These are phyloP conservation scores for Anagrus nilaparvatae DNA, from an alignment of 1,140 invertebrate genomes.

Conservation along the genomic window DNA sequence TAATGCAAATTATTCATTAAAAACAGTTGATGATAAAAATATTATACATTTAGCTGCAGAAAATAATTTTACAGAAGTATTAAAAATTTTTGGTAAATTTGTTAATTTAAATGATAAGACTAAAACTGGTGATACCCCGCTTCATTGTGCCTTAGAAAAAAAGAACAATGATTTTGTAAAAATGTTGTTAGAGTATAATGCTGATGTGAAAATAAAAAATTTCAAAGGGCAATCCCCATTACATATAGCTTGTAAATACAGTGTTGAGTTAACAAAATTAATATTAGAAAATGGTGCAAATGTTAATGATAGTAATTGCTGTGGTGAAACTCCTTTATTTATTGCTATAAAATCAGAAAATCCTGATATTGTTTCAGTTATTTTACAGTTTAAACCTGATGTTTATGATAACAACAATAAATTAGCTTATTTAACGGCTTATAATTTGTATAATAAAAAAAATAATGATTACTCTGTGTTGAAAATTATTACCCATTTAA, in stretches of 20 bases:
- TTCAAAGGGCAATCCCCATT: slow-evolving; percentile 1
- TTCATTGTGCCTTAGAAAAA: slow-evolving; percentile 1
- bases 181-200: neutral
- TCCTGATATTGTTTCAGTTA: neutral
- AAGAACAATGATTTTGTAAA: neutral
- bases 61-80: slow-evolving; percentile 1
- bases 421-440: too few species aligned
- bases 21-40: slow-evolving; percentile 5
- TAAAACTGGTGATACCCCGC: neutral
- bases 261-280: neutral
- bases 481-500: too few species aligned
- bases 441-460: too few species aligned
- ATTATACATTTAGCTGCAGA: slow-evolving; percentile 6
- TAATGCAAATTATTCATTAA: neutral
- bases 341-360: slow-evolving; percentile 4
- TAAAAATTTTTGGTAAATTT: neutral
- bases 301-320: slow-evolving; percentile 1
- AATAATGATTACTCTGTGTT: too few species aligned
- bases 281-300: neutral
- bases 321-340: slow-evolving; percentile 4
- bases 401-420: neutral
- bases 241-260: slow-evolving; percentile 6
- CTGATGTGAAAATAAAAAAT: slow-evolving; percentile 8
- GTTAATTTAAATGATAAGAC: neutral
- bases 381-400: slow-evolving; percentile 1